Base-by-base conservation (phyloP, 2,113 vertebrate genomes). In the Condylura cristata region DNA sequence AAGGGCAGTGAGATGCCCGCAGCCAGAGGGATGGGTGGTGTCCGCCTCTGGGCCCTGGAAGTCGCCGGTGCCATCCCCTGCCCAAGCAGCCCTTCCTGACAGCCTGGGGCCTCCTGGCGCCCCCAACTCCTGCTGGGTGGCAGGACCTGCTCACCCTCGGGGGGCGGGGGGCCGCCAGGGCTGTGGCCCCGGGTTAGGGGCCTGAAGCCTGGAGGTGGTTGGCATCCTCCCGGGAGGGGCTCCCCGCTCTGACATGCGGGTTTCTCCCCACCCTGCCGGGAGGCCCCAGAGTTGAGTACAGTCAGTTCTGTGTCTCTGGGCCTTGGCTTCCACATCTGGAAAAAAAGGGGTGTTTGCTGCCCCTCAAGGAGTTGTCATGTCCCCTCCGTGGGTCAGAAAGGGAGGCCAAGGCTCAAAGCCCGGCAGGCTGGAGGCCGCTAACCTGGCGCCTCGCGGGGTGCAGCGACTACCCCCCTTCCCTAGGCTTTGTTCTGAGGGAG, bases 401-500 rank as follows among this genome's bases (percentile, higher is more conserved):
- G 68, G 60, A 89, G 56, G 16, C 9, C 32, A 92, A n/a, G 9
- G 58, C 17, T 79, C 37, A 2, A 30, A 53, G 30, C 74, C 56
- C 28, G 34, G 41, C 46, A 39, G 56, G 30, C 16, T 61, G 41
- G 61, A 75, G n/a, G 58, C 39, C 60, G 39, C 26, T 41, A 70
- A 70, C 51, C 60, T n/a, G 53, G 39, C 74, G 76, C 72, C 63
- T 82, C 51, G 1, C 13, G 2, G 66, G 28, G 74, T 10, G 1
- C 79, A 2, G 5, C 68, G 61, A 72, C 82, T 88, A 76, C 56
- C 6, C 6, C 39, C 75, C 82, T 48, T 60, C 94, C 95, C 92
- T 20, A 53, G 41, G 12, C 76, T 95, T 95, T 96, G 95, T 91
- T 95, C 56, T 1, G 18, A 91, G 81, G 90, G 87, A 96, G 87